Percentiles rank a stretch among this genome's conserved stretches.
Evolutionary conservation across 2,797 vertebrate species (phyloP).

Genomic region (Knipowitschia caucasica): DNA sequence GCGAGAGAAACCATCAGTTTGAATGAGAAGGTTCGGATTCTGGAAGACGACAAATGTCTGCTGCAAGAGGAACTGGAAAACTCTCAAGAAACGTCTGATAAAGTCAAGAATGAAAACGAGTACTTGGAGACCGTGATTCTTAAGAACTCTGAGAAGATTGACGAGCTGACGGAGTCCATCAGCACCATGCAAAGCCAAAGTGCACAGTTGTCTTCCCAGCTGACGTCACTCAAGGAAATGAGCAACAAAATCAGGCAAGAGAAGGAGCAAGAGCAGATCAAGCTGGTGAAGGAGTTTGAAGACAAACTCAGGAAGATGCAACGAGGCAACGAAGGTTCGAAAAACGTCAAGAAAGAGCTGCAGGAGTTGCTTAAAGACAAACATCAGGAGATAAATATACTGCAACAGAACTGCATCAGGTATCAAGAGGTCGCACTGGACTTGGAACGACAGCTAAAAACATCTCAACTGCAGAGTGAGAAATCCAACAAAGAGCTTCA

Average conservation of each 20-base stretch:
- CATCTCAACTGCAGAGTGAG: conserved; percentile 60
- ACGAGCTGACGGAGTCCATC: conserved; percentile 77
- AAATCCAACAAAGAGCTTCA: conserved; percentile 68
- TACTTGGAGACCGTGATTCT: conserved; percentile 83
- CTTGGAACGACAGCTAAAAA: conserved; percentile 78
- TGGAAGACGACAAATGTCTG: conserved; percentile 85
- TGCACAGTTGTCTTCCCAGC: conserved; percentile 68
- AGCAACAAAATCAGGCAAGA: conserved; percentile 67
- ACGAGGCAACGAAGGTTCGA: conserved; percentile 79
- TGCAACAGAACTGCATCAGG: conserved; percentile 85
- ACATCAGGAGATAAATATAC: conserved; percentile 84
- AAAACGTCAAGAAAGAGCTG: conserved; percentile 81
- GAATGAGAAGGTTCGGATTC: conserved; percentile 82
- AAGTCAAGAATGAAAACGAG: conserved; percentile 86
- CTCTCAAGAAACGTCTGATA: conserved; percentile 79
- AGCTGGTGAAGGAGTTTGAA: conserved; percentile 80
- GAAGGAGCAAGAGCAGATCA: conserved; percentile 81
- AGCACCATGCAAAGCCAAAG: conserved; percentile 72
- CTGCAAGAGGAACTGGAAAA: conserved; percentile 88
- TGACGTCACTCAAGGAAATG: conserved; percentile 71
- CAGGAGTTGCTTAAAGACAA: conserved; percentile 87
- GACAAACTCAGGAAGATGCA: conserved; percentile 81
- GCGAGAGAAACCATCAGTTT: conserved; percentile 73
- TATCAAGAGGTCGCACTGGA: conserved; percentile 86
- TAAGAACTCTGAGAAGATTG: conserved; percentile 78